phyloP scores from a whole-genome alignment of 2,113 vertebrate genomes.

The Grantiella picta region DNA sequence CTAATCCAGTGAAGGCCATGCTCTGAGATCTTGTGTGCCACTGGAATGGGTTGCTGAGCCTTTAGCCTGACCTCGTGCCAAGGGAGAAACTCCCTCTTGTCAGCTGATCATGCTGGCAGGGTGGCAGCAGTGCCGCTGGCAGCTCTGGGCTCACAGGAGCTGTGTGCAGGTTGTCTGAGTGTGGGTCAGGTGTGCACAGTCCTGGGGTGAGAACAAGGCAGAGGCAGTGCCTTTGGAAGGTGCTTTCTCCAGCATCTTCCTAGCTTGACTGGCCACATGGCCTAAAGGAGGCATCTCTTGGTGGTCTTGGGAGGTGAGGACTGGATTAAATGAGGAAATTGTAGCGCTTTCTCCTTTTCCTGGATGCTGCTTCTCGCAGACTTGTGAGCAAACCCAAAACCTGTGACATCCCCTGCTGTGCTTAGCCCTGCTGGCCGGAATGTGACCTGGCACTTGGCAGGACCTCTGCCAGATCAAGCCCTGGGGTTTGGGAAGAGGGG shows the following conservation, averaged over 20 bases:
- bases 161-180: accelerated
- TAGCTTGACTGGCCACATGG: accelerated
- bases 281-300: not conserved
- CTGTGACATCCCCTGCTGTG: not conserved
- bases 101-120: not conserved
- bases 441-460: not conserved
- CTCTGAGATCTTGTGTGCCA: not conserved
- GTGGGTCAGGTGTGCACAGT: accelerated
- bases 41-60: not conserved
- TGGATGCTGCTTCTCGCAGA: accelerated
- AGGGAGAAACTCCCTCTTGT: not conserved
- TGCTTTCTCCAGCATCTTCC: not conserved
- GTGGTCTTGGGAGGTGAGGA: not conserved
- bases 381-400: accelerated
- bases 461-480: not conserved
- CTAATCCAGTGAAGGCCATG: not conserved
- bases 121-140: not conserved
- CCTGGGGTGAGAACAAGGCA: not conserved
- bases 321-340: not conserved
- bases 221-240: not conserved
- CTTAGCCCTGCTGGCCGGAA: not conserved
- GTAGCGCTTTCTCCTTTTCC: accelerated
- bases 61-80: not conserved
- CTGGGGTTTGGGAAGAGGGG: not conserved
- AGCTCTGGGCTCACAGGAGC: accelerated